Percentiles rank a stretch among this genome's conserved stretches.
phyloP scores from a whole-genome alignment of 2,113 vertebrate genomes.

The Ceuthmochares aereus region DNA sequence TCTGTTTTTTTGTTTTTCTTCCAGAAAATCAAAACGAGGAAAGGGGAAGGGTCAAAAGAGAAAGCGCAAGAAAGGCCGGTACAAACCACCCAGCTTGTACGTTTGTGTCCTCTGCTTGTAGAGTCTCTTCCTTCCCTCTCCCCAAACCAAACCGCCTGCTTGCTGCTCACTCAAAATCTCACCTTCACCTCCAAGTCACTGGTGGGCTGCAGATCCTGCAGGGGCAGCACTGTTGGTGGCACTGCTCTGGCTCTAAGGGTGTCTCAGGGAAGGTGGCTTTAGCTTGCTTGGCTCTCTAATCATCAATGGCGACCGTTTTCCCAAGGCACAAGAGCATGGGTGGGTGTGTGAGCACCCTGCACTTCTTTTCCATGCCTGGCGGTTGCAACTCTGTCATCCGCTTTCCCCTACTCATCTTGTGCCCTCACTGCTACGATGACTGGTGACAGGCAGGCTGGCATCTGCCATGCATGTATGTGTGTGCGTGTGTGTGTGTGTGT shows the following conservation, averaged over 20 bases:
- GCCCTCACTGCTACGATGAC: background rate
- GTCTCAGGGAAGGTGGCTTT: slow-evolving; percentile 57
- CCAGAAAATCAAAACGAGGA: slow-evolving; percentile 95
- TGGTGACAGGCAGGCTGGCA: slow-evolving; percentile 28
- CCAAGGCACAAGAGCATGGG: background rate
- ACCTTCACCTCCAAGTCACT: slow-evolving; percentile 9
- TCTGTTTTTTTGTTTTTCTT: slow-evolving; percentile 82
- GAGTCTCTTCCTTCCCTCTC: slow-evolving; percentile 56
- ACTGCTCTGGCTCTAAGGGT: slow-evolving; percentile 15
- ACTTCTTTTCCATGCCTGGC: background rate
- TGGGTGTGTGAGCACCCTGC: background rate
- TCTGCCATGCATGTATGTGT: slow-evolving; percentile 24
- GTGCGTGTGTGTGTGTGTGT: background rate
- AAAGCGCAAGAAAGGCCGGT: slow-evolving; percentile 97
- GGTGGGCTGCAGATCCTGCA: slow-evolving; percentile 27
- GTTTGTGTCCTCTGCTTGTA: slow-evolving; percentile 86
- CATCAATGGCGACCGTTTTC: slow-evolving; percentile 19
- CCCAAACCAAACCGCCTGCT: slow-evolving; percentile 45
- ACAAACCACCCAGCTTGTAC: slow-evolving; percentile 92
- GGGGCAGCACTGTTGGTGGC: slow-evolving; percentile 60
- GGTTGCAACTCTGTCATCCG: background rate
- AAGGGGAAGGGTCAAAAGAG: slow-evolving; percentile 96
- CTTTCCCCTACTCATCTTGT: slow-evolving; percentile 23
- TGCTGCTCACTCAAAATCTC: slow-evolving; percentile 28
- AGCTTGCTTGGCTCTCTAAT: slow-evolving; percentile 68